Evolutionary conservation across 1,140 invertebrate species (phyloP).

Genomic region (Drosophila ogumai): DNA sequence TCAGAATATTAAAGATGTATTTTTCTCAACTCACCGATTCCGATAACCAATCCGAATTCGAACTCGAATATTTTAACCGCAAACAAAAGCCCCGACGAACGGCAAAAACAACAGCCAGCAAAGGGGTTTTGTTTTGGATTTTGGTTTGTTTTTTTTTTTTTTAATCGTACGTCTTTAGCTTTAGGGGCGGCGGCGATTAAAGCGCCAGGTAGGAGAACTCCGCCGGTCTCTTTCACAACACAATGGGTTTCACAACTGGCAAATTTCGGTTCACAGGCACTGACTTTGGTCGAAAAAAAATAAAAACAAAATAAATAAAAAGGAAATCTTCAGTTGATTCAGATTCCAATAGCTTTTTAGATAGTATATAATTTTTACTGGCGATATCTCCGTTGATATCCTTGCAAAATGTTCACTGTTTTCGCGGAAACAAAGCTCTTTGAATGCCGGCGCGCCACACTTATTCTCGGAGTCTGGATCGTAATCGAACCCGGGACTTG

Average conservation of each 20-base stretch:
- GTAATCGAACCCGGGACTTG: background rate
- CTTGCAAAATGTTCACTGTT: background rate
- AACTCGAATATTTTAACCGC: constrained; percentile 63
- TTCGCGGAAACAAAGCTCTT: background rate
- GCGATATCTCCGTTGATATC: background rate
- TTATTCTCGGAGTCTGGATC: constrained; percentile 1
- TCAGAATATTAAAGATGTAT: background rate
- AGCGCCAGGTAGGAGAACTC: constrained; percentile 65
- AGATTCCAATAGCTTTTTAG: background rate
- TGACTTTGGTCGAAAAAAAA: background rate
- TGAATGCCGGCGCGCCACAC: constrained; percentile 1
- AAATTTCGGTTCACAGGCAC: constrained; percentile 15
- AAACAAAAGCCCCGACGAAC: constrained; percentile 50
- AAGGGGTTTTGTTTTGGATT: constrained; percentile 16
- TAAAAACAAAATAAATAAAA: background rate
- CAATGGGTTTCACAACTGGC: constrained; percentile 14
- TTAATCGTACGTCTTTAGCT: constrained; percentile 23
- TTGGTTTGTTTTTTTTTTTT: constrained; percentile 8
- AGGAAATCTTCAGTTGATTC: background rate
- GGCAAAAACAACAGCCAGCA: constrained; percentile 19
- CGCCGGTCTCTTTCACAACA: constrained; percentile 32
- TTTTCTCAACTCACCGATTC: constrained; percentile 24
- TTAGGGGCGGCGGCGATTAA: constrained; percentile 38
- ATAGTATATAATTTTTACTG: background rate
- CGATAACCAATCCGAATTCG: constrained; percentile 18